phyloP scores from a whole-genome alignment of 1,140 invertebrate species.

The Dysdera silvatica region DNA sequence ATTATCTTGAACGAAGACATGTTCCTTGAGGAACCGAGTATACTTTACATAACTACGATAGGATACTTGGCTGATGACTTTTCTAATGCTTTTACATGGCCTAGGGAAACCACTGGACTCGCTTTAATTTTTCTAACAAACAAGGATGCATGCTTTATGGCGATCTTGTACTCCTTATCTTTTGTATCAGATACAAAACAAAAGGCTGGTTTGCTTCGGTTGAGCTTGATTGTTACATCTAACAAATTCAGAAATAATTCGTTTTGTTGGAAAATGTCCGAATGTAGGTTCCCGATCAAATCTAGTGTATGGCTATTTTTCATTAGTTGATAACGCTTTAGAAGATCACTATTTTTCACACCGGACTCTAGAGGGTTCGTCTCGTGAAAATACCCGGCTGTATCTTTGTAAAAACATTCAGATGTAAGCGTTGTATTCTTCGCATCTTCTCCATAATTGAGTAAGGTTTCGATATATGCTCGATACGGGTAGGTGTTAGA shows the following conservation, averaged over 20 bases:
- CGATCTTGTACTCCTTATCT: neutral
- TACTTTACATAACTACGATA: neutral
- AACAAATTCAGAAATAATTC: neutral
- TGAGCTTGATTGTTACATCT: neutral
- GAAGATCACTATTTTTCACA: neutral
- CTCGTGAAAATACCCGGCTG: no score
- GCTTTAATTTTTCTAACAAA: slow-evolving; percentile 3
- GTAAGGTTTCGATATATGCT: neutral
- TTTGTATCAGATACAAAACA: neutral
- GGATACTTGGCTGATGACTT: neutral
- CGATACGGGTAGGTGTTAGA: neutral
- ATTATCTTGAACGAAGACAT: neutral
- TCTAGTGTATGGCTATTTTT: neutral
- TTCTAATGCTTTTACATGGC: slow-evolving; percentile 2
- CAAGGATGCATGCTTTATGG: neutral
- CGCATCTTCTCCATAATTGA: neutral
- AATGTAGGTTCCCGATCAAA: neutral
- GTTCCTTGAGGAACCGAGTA: neutral
- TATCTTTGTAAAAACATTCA: neutral
- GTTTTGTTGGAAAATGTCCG: slow-evolving; percentile 3
- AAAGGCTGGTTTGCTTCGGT: neutral
- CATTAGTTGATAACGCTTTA: neutral
- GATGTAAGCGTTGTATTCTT: no score
- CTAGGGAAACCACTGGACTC: neutral
- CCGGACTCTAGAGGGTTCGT: neutral